Evolutionary conservation across 2,888 invertebrate genomes (phyloP).

Genomic region (Calliphora vomitoria): DNA sequence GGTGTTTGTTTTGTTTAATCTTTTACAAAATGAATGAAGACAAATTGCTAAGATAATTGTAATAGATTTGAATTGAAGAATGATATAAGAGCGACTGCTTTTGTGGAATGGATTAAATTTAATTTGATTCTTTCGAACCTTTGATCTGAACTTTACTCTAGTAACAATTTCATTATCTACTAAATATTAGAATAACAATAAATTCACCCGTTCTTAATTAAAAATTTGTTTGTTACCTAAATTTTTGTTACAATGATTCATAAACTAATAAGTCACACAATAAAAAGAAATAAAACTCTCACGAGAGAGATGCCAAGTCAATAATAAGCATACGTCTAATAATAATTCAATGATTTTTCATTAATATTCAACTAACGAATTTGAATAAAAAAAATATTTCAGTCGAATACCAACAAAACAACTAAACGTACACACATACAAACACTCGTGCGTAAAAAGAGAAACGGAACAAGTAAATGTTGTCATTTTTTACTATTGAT

Average conservation of each 20-base stretch:
- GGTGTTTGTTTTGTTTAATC: no score
- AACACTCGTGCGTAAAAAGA: neutral
- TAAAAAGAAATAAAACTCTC: slow-evolving; percentile 34
- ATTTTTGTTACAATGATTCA: neutral
- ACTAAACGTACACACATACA: neutral
- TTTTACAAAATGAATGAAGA: no score
- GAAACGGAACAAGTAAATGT: slow-evolving; percentile 53
- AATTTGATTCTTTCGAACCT: no score
- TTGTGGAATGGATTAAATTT: no score
- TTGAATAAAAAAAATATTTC: slow-evolving; percentile 52
- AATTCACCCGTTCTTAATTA: no score
- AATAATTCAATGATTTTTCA: slow-evolving; percentile 26
- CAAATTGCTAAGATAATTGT: no score
- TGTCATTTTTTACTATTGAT: slow-evolving; percentile 30
- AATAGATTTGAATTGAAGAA: no score
- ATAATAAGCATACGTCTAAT: neutral
- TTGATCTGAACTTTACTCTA: no score
- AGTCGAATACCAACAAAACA: slow-evolving; percentile 43
- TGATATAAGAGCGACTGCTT: no score
- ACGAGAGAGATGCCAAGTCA: slow-evolving; percentile 20
- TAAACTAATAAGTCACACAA: neutral
- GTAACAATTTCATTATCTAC: no score
- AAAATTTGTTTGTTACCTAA: no score
- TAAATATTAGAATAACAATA: no score
- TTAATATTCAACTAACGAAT: slow-evolving; percentile 64